Base-by-base conservation (phyloP, 1,140 invertebrate species). In the Zaprionus ornatus region DNA sequence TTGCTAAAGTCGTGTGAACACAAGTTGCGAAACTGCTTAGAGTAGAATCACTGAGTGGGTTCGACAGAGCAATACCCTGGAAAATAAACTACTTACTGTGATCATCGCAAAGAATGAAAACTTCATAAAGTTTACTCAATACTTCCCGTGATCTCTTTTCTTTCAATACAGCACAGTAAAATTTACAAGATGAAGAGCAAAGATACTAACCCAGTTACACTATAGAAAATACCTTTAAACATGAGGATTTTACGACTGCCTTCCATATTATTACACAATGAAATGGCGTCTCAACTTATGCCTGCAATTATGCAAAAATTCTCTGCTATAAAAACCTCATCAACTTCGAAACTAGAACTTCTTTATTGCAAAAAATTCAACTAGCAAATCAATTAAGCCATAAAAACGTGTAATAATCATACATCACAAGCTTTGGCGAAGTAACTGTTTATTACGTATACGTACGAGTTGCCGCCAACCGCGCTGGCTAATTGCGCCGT, bases 401-500 rank as follows among this genome's bases (percentile, higher is more conserved):
- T 50, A 19, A 50, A 45, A 21, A 50, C 45, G 19, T 50, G 45
- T 50, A 50, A 50, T 50, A 50, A 45, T 45, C n/a, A 17, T 23
- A 13, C 19, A n/a, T 21, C 9, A 9, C 9, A 7, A 48, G 45
- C 5, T 48, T 48, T 50, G 17, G 35, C 42, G 21, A 54, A 66
- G 48, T 66, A 56, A 75, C 60, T 15, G 57, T 61, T 66, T 56
- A 72, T 66, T 71, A 62, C 68, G 69, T 66, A 66, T 66, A 66
- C 64, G 64, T 66, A 48, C 64, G 54, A 29, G 52, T 57, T 37
- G 57, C 40, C 35, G 13, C 71, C 50, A 29, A 74, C 69, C 35
- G 35, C 1, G 35, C 42, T 45, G 50, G 66, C 62, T 87, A 88
- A 88, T 88, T 88, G 77, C 63, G 74, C 71, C 42, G 84, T 76